These are phyloP conservation scores for Aethes cnicana DNA, from an alignment of 2,888 invertebrate species.

Conservation along the genomic window DNA sequence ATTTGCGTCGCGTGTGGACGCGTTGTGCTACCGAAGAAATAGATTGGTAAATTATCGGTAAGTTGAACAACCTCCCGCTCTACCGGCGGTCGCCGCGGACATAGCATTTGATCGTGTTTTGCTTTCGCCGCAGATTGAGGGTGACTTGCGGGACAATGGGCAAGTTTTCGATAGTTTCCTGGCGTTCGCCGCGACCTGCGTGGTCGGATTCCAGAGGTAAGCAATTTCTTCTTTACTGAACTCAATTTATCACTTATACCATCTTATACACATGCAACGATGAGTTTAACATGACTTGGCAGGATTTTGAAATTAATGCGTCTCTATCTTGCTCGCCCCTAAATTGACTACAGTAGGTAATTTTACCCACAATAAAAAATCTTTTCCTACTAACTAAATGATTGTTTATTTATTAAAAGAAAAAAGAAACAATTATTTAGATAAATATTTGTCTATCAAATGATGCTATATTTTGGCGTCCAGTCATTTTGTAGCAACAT, in stretches of 20 bases:
- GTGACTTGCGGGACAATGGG: conserved; percentile 60
- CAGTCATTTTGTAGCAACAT: too few species aligned
- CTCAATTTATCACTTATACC: too few species aligned
- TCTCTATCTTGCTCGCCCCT: too few species aligned
- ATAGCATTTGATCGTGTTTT: not conserved
- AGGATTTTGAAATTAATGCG: conserved; percentile 3
- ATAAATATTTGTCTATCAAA: too few species aligned
- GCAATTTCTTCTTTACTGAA: conserved; percentile 4
- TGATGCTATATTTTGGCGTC: too few species aligned
- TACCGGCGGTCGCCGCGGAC: not conserved
- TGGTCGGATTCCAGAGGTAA: conserved; percentile 58
- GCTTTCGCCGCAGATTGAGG: conserved; percentile 19
- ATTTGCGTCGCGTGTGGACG: conserved; percentile 23
- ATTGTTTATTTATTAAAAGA: too few species aligned
- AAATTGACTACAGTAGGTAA: too few species aligned
- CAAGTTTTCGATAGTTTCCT: conserved; percentile 50
- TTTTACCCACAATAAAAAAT: too few species aligned
- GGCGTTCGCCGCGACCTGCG: conserved; percentile 52
- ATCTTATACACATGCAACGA: not conserved
- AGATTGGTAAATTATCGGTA: conserved; percentile 3
- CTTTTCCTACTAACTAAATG: too few species aligned
- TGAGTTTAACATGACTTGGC: conserved; percentile 11
- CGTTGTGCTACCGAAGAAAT: not conserved
- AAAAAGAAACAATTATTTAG: too few species aligned
- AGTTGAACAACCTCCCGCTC: not conserved